Percentiles rank a stretch among this genome's conserved stretches.
Evolutionary conservation across 1,140 invertebrate species (phyloP).

Genomic region (Rhysida immarginata): DNA sequence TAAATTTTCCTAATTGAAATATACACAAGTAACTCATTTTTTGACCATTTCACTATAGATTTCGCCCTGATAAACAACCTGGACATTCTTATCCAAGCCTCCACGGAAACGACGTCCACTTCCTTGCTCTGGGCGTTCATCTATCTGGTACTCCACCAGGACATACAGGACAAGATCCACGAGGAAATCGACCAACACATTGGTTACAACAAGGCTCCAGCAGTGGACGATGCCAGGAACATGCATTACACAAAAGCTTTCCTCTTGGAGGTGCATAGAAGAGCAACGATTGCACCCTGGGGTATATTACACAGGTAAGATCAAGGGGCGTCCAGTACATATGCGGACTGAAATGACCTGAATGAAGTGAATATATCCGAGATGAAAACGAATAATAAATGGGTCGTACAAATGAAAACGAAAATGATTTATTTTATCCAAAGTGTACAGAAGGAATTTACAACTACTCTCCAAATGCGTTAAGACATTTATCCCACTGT

Average conservation of each 20-base stretch:
- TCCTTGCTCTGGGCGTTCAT: slow-evolving; percentile 9
- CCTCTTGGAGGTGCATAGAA: slow-evolving; percentile 11
- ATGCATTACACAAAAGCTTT: slow-evolving; percentile 5
- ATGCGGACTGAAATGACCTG: too few species aligned
- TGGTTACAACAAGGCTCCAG: slow-evolving; percentile 14
- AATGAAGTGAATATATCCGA: too few species aligned
- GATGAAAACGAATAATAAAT: too few species aligned
- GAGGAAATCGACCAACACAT: slow-evolving; percentile 26
- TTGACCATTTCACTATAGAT: too few species aligned
- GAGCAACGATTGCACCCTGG: background rate
- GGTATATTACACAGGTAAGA: background rate
- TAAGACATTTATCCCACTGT: too few species aligned
- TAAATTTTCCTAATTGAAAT: too few species aligned
- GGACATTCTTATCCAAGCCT: slow-evolving; percentile 16
- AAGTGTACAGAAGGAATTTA: too few species aligned
- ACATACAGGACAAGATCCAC: slow-evolving; percentile 30
- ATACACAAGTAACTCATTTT: too few species aligned
- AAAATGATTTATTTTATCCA: too few species aligned
- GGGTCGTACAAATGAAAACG: too few species aligned
- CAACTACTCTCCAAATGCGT: too few species aligned
- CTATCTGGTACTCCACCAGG: slow-evolving; percentile 23
- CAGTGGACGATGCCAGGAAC: background rate
- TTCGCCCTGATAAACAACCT: background rate
- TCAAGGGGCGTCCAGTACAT: too few species aligned
- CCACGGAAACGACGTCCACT: slow-evolving; percentile 17